Percentiles rank a stretch among this genome's conserved stretches.
Evolutionary conservation across 2,888 invertebrate genomes (phyloP).

Genomic region (Tupiocoris notatus): DNA sequence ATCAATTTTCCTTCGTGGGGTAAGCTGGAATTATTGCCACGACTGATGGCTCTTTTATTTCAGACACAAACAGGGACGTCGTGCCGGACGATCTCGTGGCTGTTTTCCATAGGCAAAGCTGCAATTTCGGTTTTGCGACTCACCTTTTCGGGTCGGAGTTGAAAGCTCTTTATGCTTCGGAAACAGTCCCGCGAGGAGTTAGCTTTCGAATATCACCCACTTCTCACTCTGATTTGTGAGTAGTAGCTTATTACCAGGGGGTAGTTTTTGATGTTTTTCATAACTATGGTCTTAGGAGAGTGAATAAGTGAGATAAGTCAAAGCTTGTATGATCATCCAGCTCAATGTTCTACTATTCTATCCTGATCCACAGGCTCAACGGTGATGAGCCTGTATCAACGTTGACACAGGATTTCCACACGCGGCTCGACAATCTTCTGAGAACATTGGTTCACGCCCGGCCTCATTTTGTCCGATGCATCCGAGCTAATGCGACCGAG

Average conservation of each 20-base stretch:
- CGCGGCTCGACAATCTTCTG: slow-evolving; percentile 85
- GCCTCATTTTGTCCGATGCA: slow-evolving; percentile 91
- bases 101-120: slow-evolving; percentile 87
- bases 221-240: slow-evolving; percentile 71
- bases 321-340: too few species aligned
- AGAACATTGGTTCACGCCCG: slow-evolving; percentile 88
- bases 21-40: background rate
- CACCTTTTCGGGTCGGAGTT: slow-evolving; percentile 92
- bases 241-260: too few species aligned
- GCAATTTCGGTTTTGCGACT: slow-evolving; percentile 95
- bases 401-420: slow-evolving; percentile 92
- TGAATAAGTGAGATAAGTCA: too few species aligned
- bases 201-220: slow-evolving; percentile 88
- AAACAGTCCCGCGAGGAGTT: slow-evolving; percentile 72
- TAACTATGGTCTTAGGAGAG: too few species aligned
- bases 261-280: too few species aligned
- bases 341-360: background rate
- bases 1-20: background rate
- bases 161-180: slow-evolving; percentile 73
- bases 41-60: slow-evolving; percentile 39
- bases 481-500: slow-evolving; percentile 82
- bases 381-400: slow-evolving; percentile 85
- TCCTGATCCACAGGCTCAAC: slow-evolving; percentile 60
- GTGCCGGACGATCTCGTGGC: slow-evolving; percentile 89
- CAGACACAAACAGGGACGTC: slow-evolving; percentile 86